Evolutionary conservation across 1,140 invertebrate genomes (phyloP).

Genomic region (Fopius arisanus): DNA sequence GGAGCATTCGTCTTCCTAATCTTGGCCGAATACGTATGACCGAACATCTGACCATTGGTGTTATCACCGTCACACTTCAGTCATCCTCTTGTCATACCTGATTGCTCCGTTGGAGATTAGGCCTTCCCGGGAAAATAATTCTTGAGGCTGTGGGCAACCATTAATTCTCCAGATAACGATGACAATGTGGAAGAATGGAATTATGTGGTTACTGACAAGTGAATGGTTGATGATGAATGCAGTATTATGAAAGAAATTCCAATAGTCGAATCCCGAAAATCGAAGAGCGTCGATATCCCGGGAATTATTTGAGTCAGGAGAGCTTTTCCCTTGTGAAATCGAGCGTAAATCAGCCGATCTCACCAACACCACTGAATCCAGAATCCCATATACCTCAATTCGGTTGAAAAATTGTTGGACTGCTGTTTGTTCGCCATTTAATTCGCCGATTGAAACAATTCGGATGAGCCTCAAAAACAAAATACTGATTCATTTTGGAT

Average conservation of each 20-base stretch:
- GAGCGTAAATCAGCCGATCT: too few relatives aligned
- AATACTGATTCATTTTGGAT: not conserved
- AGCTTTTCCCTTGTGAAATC: not conserved
- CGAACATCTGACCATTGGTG: conserved; percentile 10
- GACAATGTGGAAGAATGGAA: not conserved
- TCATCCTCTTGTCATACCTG: conserved; percentile 10
- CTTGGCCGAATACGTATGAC: conserved; percentile 5
- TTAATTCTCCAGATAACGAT: not conserved
- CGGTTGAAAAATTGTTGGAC: not conserved
- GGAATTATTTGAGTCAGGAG: not conserved
- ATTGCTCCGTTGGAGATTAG: not conserved
- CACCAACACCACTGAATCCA: too few relatives aligned
- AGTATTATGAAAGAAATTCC: not conserved
- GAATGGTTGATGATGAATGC: not conserved
- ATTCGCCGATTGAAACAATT: not conserved
- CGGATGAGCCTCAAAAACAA: not conserved
- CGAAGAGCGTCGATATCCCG: not conserved
- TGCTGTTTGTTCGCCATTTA: not conserved
- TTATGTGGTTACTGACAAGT: not conserved
- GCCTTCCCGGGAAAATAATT: not conserved
- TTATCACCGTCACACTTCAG: conserved; percentile 28
- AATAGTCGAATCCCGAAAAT: not conserved
- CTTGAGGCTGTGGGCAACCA: not conserved
- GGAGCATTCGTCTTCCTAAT: conserved; percentile 14
- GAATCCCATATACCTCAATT: too few relatives aligned